These are phyloP conservation scores for Ageneiosus marmoratus DNA, from an alignment of 2,113 vertebrate genomes.

Conservation along the genomic window DNA sequence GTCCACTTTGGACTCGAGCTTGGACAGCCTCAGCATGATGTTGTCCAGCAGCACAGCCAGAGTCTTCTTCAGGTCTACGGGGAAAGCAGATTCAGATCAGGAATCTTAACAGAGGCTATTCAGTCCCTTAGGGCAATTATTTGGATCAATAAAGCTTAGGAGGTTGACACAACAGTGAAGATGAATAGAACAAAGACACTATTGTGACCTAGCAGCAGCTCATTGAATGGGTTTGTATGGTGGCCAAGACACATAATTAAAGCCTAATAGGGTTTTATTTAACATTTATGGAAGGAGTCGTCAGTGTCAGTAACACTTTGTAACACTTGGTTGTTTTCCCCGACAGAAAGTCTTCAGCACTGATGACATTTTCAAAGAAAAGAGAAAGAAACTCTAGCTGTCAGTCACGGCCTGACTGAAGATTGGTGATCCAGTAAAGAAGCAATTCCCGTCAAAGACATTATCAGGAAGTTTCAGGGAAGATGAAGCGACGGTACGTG, in stretches of 20 bases:
- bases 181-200: background rate
- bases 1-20: slow-evolving; percentile 94
- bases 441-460: background rate
- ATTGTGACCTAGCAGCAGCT: too few species aligned
- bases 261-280: background rate
- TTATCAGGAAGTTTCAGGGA: background rate
- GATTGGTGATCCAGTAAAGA: background rate
- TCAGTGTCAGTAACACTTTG: background rate
- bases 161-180: background rate
- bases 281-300: background rate
- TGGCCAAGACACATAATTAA: background rate
- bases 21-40: slow-evolving; percentile 93
- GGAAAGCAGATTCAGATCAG: background rate
- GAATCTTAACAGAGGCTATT: background rate
- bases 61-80: slow-evolving; percentile 95
- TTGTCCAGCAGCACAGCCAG: slow-evolving; percentile 95
- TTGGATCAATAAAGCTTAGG: background rate
- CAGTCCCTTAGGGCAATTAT: too few species aligned
- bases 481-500: background rate
- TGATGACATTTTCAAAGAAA: background rate
- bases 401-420: background rate
- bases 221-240: too few species aligned
- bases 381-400: background rate
- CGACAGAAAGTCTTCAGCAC: background rate
- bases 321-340: background rate